Percentiles rank a stretch among this genome's conserved stretches.
Conservation (phyloP, 2,113 vertebrate genomes). For the Perognathus longimembris region DNA sequence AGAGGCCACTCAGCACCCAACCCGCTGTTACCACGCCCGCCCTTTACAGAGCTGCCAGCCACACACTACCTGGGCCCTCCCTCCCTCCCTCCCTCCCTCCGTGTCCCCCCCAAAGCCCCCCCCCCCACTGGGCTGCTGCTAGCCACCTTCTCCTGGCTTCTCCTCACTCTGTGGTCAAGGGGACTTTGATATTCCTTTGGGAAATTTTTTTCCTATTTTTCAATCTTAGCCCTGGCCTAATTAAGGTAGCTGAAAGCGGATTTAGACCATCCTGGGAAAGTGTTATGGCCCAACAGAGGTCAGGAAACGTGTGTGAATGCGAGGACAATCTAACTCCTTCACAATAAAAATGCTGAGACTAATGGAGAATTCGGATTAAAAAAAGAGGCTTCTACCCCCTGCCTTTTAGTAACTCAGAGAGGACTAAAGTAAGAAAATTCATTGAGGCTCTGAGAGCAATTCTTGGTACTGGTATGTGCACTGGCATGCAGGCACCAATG, state of each 20-base stretch:
- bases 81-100: not conserved
- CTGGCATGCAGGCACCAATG: too few relatives aligned
- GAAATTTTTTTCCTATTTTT: not conserved
- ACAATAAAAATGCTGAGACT: not conserved
- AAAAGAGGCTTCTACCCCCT: not conserved
- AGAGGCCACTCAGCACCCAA: not conserved
- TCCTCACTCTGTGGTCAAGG: not conserved
- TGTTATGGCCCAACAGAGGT: not conserved
- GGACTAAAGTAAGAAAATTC: not conserved
- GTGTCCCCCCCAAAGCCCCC: too few relatives aligned
- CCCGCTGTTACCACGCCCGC: accelerated
- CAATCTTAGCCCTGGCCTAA: not conserved
- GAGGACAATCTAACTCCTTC: not conserved
- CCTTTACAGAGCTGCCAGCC: too few relatives aligned
- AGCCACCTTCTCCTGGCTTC: not conserved
- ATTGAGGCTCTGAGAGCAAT: not conserved
- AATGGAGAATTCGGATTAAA: not conserved
- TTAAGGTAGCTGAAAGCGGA: not conserved
- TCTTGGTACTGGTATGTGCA: too few relatives aligned
- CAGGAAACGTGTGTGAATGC: accelerated
- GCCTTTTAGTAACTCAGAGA: not conserved
- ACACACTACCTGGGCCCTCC: accelerated
- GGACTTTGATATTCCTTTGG: not conserved
- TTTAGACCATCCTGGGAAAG: not conserved
- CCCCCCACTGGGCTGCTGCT: not conserved